Evolutionary conservation across 2,113 vertebrate species (phyloP), one percentile per base, ranked within the genome.

Genomic region (Epinephelus fuscoguttatus): DNA sequence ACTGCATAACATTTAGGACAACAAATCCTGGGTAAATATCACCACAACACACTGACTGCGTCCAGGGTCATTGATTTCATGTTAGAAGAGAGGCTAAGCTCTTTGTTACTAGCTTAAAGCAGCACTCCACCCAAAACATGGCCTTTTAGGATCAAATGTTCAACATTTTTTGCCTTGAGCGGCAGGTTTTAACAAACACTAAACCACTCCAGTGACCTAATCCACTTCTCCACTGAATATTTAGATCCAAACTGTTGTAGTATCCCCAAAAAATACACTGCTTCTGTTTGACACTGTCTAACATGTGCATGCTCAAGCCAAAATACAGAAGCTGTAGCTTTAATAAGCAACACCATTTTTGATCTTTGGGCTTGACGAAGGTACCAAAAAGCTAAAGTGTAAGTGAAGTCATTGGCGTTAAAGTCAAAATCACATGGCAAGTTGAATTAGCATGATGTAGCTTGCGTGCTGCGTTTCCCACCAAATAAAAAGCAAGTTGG

Each of bases 71-170:
- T 49, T 78, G 69, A 61, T 84, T 73, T 56, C 21, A 47, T 47
- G 33, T 74, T 68, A 55, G 69, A 25, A 49, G 37, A 55, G 64
- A 75, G 1, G 37, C 69, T 53, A 62, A 79, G 21, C 47, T 62
- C 33, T 61, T 68, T 73, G 60, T 52, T 37, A 30, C 6, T 25
- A 73, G 47, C 56, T 53, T 59, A 68, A 60, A 62, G 70, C 25
- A 4, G 49, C 25, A 13, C 40, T 62, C 33, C 40, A 64, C 25
- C 19, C n/a, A 50, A 60, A 47, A 61, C 15, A 9, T 55, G 49
- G 17, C 64, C 49, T 53, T 70, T 75, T 33, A 52, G 33, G 50
- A 80, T 75, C 30, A 75, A 56, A 79, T 57, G 25, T 5, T n/a
- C 13, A 25, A 40, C n/a, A 50, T 19, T 13, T 45, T 73, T 47